Conservation (phyloP, 2,888 invertebrate species). For the Clanis bilineata region DNA sequence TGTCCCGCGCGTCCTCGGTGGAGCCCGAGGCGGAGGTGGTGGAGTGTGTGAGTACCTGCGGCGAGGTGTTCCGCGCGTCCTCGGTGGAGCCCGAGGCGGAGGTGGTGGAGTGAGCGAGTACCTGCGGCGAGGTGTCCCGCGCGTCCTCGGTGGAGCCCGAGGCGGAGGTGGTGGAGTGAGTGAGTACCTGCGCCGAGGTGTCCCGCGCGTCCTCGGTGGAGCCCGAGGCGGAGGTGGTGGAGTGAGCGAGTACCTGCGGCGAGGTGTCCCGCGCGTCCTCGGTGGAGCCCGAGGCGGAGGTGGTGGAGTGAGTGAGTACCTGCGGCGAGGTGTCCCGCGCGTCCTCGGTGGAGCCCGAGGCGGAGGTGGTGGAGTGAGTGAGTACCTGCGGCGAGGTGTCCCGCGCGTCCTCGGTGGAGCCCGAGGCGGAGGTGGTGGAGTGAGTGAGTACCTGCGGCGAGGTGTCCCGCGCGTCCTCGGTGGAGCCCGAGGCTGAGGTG, state of each 20-base stretch:
- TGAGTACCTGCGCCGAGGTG: constrained; percentile 66
- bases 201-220: constrained; percentile 66
- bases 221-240: constrained; percentile 34
- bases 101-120: constrained; percentile 21
- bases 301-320: constrained; percentile 36
- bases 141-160: constrained; percentile 66
- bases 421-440: constrained; percentile 29
- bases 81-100: constrained; percentile 61
- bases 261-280: constrained; percentile 66
- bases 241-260: constrained; percentile 54
- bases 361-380: no score
- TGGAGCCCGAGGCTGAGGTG: constrained; percentile 48
- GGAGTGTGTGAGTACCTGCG: constrained; percentile 52
- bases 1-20: constrained; percentile 63
- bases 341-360: constrained; percentile 66
- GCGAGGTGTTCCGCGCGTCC: constrained; percentile 63
- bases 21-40: constrained; percentile 44
- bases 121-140: constrained; percentile 68
- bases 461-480: constrained; percentile 62
- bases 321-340: constrained; percentile 66
- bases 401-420: constrained; percentile 61
- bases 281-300: constrained; percentile 52
- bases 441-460: constrained; percentile 62
- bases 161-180: no score
- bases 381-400: constrained; percentile 71